These are phyloP conservation scores for Drosophila triauraria DNA, from an alignment of 1,140 invertebrate species.

Conservation along the genomic window DNA sequence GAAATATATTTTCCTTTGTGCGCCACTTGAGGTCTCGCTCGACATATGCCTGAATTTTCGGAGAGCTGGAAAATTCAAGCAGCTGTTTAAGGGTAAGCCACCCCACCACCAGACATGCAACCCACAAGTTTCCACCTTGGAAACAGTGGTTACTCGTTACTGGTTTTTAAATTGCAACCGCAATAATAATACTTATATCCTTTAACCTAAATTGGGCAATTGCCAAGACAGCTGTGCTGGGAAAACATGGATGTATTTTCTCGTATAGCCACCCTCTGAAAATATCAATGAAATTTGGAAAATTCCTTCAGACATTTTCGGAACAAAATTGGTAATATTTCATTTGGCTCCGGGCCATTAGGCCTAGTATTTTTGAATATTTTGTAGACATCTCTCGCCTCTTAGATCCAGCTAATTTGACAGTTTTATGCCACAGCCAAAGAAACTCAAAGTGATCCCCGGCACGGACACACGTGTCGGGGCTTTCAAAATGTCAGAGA, in stretches of 20 bases:
- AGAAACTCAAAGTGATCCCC: slow-evolving; percentile 48
- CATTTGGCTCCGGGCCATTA: slow-evolving; percentile 36
- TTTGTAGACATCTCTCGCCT: slow-evolving; percentile 58
- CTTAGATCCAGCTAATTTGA: slow-evolving; percentile 74
- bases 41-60: slow-evolving; percentile 69
- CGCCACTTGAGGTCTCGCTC: slow-evolving; percentile 44
- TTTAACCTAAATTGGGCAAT: slow-evolving; percentile 56
- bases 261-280: background rate
- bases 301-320: slow-evolving; percentile 41
- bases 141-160: slow-evolving; percentile 29
- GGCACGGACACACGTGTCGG: slow-evolving; percentile 62
- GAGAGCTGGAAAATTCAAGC: slow-evolving; percentile 66
- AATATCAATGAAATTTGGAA: slow-evolving; percentile 38
- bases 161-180: slow-evolving; percentile 58
- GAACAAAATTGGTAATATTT: slow-evolving; percentile 69
- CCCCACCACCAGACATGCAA: slow-evolving; percentile 8
- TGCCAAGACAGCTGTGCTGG: slow-evolving; percentile 41
- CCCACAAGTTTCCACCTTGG: slow-evolving; percentile 42
- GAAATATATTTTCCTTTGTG: slow-evolving; percentile 69
- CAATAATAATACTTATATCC: slow-evolving; percentile 48
- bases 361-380: slow-evolving; percentile 46
- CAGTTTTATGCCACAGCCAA: slow-evolving; percentile 72
- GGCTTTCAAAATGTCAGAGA: slow-evolving; percentile 75
- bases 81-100: slow-evolving; percentile 56
- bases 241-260: slow-evolving; percentile 5